A percentile compares a stretch with the other conserved stretches of the same genome.
These are phyloP conservation scores for Dinocampus coccinellae DNA, from an alignment of 2,888 invertebrate genomes.

Conservation along the genomic window DNA sequence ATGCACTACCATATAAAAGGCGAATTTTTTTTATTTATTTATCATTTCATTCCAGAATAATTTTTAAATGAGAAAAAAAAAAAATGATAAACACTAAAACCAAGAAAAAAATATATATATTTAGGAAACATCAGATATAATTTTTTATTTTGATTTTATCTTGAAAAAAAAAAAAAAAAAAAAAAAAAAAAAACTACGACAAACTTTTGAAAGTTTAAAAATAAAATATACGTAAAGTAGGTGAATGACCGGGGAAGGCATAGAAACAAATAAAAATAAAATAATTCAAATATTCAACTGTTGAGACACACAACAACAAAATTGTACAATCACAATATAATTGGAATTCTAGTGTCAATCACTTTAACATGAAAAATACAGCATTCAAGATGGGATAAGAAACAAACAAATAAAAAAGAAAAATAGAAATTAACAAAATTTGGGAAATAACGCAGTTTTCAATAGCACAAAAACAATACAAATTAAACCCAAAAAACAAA, in stretches of 20 bases:
- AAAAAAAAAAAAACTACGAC: neutral
- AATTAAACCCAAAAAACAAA: neutral
- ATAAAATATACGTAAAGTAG: conserved; percentile 14
- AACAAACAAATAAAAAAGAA: conserved; percentile 7
- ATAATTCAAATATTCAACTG: neutral
- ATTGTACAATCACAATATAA: conserved; percentile 27
- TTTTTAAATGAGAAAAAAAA: neutral
- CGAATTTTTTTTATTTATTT: neutral
- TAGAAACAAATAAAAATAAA: neutral
- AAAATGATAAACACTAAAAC: neutral
- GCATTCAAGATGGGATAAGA: conserved; percentile 14
- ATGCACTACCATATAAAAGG: neutral
- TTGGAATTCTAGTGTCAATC: conserved; percentile 13
- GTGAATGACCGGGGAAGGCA: conserved; percentile 12
- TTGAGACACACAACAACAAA: conserved; percentile 31
- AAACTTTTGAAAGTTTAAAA: conserved; percentile 25
- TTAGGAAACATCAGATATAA: neutral
- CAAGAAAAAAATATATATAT: neutral
- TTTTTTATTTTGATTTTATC: neutral
- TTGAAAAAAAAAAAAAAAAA: neutral
- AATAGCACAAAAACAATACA: conserved; percentile 7
- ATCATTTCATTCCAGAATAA: neutral
- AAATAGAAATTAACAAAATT: conserved; percentile 3
- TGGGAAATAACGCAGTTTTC: no score
- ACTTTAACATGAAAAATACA: conserved; percentile 6